Evolutionary conservation across 2,113 vertebrate genomes (phyloP).

Genomic region (Meles meles): DNA sequence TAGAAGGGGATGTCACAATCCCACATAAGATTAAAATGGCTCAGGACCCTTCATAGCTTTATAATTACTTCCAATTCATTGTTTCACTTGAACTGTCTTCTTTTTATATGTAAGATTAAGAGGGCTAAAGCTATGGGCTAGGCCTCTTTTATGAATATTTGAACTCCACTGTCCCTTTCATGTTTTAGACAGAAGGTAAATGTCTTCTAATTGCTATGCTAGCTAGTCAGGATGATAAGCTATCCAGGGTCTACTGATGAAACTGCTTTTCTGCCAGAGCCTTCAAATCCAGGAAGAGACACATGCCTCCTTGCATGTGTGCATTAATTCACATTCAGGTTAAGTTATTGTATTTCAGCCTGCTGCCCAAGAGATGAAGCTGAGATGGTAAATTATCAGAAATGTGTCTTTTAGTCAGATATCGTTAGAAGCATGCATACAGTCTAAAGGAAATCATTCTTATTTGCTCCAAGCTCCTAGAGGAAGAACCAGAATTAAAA

Average conservation of each 20-base stretch:
- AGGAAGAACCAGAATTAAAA: slow-evolving; percentile 50
- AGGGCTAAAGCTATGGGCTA: not conserved
- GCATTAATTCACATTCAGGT: not conserved
- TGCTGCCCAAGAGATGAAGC: not conserved
- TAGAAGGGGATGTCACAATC: not conserved
- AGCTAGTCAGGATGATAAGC: not conserved
- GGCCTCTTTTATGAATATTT: slow-evolving; percentile 12
- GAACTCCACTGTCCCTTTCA: not conserved
- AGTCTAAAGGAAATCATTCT: slow-evolving; percentile 25
- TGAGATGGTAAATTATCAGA: slow-evolving; percentile 3
- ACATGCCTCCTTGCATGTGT: not conserved
- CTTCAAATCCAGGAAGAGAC: slow-evolving; percentile 15
- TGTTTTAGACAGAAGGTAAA: slow-evolving; percentile 46
- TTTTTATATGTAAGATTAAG: not conserved
- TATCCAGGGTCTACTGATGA: not conserved
- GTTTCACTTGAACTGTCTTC: slow-evolving; percentile 19
- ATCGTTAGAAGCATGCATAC: not conserved
- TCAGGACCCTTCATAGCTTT: not conserved
- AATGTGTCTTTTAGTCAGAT: slow-evolving; percentile 9
- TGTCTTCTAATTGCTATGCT: slow-evolving; percentile 14
- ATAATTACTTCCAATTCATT: slow-evolving; percentile 2
- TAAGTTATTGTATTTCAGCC: not conserved
- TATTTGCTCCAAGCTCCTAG: slow-evolving; percentile 20
- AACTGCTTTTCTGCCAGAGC: not conserved
- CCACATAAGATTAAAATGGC: not conserved